Percentiles rank a stretch among this genome's conserved stretches.
Evolutionary conservation across 2,797 vertebrate species (phyloP).

Genomic region (Ctenosaura bakeri): DNA sequence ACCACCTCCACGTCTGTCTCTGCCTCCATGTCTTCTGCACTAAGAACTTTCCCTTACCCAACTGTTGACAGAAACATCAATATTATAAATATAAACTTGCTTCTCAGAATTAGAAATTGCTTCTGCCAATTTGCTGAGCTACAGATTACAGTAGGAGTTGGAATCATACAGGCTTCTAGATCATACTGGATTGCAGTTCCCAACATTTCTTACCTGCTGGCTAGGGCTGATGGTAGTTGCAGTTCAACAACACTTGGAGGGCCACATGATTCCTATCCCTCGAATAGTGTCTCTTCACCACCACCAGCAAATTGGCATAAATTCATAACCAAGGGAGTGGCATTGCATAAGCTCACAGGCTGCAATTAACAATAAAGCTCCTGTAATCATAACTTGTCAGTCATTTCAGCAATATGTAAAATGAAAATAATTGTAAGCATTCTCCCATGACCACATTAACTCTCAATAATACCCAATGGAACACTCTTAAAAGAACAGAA

Average conservation of each 20-base stretch:
- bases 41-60: too few relatives aligned
- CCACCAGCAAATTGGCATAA: not conserved
- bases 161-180: too few relatives aligned
- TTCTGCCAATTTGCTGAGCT: not conserved
- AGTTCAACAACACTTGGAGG: too few relatives aligned
- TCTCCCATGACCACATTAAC: conserved; percentile 13
- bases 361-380: not conserved
- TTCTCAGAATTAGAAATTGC: not conserved
- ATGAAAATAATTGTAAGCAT: conserved; percentile 1
- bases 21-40: not conserved
- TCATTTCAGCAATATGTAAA: not conserved
- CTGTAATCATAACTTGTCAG: conserved; percentile 12
- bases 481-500: too few relatives aligned
- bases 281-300: too few relatives aligned
- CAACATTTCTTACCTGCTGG: too few relatives aligned
- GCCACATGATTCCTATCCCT: too few relatives aligned
- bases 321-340: not conserved
- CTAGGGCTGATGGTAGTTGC: too few relatives aligned
- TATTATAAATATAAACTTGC: not conserved
- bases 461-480: not conserved
- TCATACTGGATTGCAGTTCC: too few relatives aligned
- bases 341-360: not conserved
- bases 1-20: not conserved
- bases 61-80: not conserved
- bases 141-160: not conserved